phyloP scores from a whole-genome alignment of 1,140 invertebrate genomes.

The Eupristina koningsbergeri region DNA sequence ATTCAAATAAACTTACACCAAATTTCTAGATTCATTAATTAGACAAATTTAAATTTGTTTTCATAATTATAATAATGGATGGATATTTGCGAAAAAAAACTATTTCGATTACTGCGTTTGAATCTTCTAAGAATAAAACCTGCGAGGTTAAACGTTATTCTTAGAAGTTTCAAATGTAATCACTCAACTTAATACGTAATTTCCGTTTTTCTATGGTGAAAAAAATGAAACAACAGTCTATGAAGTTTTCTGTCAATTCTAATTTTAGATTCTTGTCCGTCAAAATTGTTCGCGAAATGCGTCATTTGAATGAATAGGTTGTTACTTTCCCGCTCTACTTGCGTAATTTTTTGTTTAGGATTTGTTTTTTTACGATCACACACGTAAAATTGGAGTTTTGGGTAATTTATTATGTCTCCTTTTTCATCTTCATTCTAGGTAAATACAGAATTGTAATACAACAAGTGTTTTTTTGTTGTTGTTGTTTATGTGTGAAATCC shows the following conservation, averaged over 20 bases:
- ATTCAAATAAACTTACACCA: no score
- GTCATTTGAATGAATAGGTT: neutral
- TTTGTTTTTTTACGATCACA: neutral
- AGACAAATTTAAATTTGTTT: neutral
- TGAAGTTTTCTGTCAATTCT: neutral
- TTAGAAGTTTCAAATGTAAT: constrained; percentile 8
- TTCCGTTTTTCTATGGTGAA: constrained; percentile 7
- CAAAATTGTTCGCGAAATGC: constrained; percentile 18
- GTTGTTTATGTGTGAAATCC: no score
- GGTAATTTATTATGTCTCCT: neutral
- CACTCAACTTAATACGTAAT: neutral
- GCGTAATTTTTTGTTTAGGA: constrained; percentile 10
- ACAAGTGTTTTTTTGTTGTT: neutral
- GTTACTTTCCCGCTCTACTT: neutral
- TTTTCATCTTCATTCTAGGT: neutral
- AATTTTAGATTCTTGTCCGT: constrained; percentile 30
- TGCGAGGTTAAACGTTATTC: neutral
- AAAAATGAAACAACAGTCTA: neutral
- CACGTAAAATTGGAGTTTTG: neutral
- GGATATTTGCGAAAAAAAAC: neutral
- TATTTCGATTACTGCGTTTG: neutral
- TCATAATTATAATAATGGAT: neutral
- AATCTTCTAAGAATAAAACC: neutral
- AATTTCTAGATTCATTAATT: no score
- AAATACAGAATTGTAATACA: neutral